Base-by-base conservation (phyloP, 2,113 vertebrate genomes). In the Hepsetus odoe region DNA sequence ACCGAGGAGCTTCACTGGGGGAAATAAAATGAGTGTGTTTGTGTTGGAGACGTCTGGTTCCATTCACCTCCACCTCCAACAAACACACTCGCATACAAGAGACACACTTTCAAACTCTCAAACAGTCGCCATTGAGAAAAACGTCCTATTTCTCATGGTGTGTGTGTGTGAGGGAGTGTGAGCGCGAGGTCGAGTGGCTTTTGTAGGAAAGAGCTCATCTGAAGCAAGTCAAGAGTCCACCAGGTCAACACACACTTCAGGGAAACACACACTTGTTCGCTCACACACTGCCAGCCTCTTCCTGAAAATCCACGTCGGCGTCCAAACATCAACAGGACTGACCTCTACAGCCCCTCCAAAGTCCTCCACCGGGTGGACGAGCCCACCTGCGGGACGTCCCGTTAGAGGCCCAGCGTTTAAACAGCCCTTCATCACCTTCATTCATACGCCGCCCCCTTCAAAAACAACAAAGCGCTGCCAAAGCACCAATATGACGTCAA, bases 121-220 rank as follows among this genome's bases (percentile, higher is more conserved):
- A n/a, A n/a, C n/a, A n/a, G n/a, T n/a, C n/a, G n/a, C 26, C 12
- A 12, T 44, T 3, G 12, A 44, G 42, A 14, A 44, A 14, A 44
- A 44, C 42, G 3, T 11, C 12, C n/a, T n/a, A 16, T 14, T 44
- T 14, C 42, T 44, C 42, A 44, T 44, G 12, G 12, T 4, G 42
- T 44, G 42, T 44, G 13, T 14, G 42, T 16, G 42, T 14, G 42
- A 71, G 53, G 5, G 30, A 26, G 13, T 9, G 26, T 7, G 12
- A 26, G 28, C 30, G 18, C 2, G 9, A 62, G 44, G 32, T 51
- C 16, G 55, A 80, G 65, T 69, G 72, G 30, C 40, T 81, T 35
- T 71, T n/a, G 38, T 35, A 75, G 30, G 20, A 3, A 72, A 28
- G 59, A 46, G 28, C 51, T 46, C 1, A 30, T 12, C 22, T 53